Conservation (phyloP, 2,888 invertebrate genomes). For the Apotomis betuletana region DNA sequence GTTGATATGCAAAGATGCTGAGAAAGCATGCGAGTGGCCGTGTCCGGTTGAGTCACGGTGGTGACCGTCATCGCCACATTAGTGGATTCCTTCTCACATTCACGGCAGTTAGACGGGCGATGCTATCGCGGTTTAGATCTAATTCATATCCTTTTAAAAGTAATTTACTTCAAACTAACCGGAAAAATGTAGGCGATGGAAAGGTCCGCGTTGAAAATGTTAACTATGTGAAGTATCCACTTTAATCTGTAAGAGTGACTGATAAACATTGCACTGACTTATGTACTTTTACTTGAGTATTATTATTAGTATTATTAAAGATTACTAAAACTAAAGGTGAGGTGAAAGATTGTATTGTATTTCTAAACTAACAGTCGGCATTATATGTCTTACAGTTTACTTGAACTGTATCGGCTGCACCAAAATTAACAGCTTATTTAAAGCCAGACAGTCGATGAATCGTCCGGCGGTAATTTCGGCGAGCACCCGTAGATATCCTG, state of each 20-base stretch:
- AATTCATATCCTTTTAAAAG: conserved; percentile 35
- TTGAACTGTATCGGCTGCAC: background rate
- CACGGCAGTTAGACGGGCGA: conserved; percentile 19
- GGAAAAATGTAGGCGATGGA: conserved; percentile 28
- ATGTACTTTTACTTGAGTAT: too few species aligned
- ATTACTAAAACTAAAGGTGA: too few species aligned
- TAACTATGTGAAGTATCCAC: background rate
- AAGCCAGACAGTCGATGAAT: conserved; percentile 12
- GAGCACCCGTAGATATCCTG: background rate
- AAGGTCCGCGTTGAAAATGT: background rate
- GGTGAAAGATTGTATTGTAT: too few species aligned
- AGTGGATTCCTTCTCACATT: conserved; percentile 36
- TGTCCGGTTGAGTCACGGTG: conserved; percentile 1
- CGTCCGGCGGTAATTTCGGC: conserved; percentile 1
- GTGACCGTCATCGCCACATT: conserved; percentile 11
- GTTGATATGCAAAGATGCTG: background rate
- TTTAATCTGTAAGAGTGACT: background rate
- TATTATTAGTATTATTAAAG: too few species aligned
- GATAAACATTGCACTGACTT: too few species aligned
- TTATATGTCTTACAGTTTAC: background rate
- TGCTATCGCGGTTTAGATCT: conserved; percentile 34
- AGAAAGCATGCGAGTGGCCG: conserved; percentile 13
- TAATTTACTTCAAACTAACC: conserved; percentile 19
- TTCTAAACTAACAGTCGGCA: too few species aligned
- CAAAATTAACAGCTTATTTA: background rate